A percentile compares a stretch with the other conserved stretches of the same genome.
Conservation (phyloP, 2,797 vertebrate species). For the Rhodeus uyekii region DNA sequence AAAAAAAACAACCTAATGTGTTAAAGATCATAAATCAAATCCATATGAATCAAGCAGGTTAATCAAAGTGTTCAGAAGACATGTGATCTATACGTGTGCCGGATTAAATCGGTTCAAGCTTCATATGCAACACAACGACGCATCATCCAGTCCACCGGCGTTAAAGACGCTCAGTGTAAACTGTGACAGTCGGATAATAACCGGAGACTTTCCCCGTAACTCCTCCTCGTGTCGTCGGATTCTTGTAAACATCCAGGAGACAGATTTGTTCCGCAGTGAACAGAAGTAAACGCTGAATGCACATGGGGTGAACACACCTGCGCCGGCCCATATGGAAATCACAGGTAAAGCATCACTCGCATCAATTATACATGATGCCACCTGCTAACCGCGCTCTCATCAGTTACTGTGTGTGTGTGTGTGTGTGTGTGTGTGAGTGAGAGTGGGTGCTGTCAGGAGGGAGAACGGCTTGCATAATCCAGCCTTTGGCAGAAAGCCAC, state of each 20-base stretch:
- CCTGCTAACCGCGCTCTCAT: slow-evolving; percentile 49
- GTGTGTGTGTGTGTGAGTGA: background rate
- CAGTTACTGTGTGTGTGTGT: background rate
- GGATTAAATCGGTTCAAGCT: no score
- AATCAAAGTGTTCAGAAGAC: no score
- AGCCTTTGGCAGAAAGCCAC: slow-evolving; percentile 54
- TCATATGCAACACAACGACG: no score
- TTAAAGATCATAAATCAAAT: no score
- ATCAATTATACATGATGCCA: slow-evolving; percentile 59
- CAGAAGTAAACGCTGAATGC: slow-evolving; percentile 3
- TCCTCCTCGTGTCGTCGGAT: background rate
- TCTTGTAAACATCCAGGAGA: background rate
- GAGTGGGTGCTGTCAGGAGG: background rate
- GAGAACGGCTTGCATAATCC: slow-evolving; percentile 49
- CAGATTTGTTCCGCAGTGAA: background rate
- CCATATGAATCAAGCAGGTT: no score
- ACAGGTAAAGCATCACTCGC: slow-evolving; percentile 41
- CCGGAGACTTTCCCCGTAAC: background rate
- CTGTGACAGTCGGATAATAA: background rate
- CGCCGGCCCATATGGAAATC: slow-evolving; percentile 45
- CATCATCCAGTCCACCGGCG: no score
- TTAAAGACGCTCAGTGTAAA: background rate
- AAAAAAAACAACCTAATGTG: no score
- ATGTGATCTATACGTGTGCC: no score
- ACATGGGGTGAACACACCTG: background rate